Percentiles rank a stretch among this genome's conserved stretches.
These are phyloP conservation scores for Epinotia bilunana DNA, from an alignment of 2,888 invertebrate species.

Conservation along the genomic window DNA sequence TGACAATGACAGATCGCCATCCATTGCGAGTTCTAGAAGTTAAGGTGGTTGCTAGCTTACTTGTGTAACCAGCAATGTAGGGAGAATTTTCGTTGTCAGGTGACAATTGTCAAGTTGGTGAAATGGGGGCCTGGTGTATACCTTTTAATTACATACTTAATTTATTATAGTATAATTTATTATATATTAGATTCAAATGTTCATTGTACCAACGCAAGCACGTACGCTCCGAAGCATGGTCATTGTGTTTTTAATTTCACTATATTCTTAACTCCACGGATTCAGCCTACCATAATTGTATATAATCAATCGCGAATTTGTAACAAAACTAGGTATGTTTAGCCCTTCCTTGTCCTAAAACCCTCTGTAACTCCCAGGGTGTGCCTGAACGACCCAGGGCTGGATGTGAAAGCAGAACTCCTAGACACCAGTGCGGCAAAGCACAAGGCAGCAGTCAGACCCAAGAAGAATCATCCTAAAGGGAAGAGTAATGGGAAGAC, in stretches of 20 bases:
- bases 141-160: too few species aligned
- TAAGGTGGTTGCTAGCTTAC: too few species aligned
- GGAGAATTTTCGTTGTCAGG: too few species aligned
- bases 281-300: neutral
- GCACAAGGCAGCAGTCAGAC: constrained; percentile 90
- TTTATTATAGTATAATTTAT: too few species aligned
- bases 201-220: neutral
- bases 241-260: neutral
- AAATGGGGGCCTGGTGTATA: too few species aligned
- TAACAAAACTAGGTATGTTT: neutral
- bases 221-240: neutral
- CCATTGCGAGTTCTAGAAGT: too few species aligned
- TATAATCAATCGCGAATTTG: neutral
- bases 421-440: constrained; percentile 90
- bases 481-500: constrained; percentile 56
- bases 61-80: too few species aligned
- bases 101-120: too few species aligned
- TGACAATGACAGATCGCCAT: too few species aligned
- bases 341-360: constrained; percentile 39
- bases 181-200: too few species aligned
- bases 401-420: constrained; percentile 85
- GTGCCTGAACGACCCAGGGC: constrained; percentile 83
- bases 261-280: neutral
- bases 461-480: constrained; percentile 86
- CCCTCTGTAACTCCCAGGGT: constrained; percentile 74